These are phyloP conservation scores for Anniella stebbinsi DNA, from an alignment of 2,797 vertebrate genomes.

Conservation along the genomic window DNA sequence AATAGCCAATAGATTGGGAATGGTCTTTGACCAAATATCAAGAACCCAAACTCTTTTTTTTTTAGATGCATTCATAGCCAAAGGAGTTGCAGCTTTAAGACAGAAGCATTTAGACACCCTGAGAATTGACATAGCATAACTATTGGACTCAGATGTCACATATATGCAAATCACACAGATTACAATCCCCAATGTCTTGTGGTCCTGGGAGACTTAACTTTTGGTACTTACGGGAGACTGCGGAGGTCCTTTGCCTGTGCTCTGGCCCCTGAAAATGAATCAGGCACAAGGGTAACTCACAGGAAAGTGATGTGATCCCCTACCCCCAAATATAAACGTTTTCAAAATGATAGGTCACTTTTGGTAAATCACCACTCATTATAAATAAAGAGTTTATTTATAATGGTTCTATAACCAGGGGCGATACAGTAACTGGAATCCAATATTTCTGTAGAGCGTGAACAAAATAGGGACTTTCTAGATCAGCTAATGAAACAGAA, in stretches of 20 bases:
- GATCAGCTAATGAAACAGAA: background rate
- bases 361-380: background rate
- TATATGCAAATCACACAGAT: background rate
- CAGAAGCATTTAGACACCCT: background rate
- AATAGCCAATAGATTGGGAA: background rate
- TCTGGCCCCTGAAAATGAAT: constrained; percentile 80
- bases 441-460: background rate
- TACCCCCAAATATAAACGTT: background rate
- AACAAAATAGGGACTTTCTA: background rate
- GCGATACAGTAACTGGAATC: background rate
- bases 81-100: background rate
- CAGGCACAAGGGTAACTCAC: constrained; percentile 11
- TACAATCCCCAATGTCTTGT: background rate
- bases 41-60: background rate
- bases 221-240: constrained; percentile 80
- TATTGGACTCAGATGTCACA: background rate
- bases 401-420: background rate
- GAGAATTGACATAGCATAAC: background rate
- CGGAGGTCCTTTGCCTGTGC: constrained; percentile 85
- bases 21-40: constrained; percentile 3
- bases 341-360: background rate
- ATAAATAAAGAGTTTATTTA: background rate
- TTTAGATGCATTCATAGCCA: background rate
- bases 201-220: background rate
- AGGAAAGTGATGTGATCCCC: background rate